phyloP scores from a whole-genome alignment of 2,113 vertebrate genomes.

The Cygnus atratus region DNA sequence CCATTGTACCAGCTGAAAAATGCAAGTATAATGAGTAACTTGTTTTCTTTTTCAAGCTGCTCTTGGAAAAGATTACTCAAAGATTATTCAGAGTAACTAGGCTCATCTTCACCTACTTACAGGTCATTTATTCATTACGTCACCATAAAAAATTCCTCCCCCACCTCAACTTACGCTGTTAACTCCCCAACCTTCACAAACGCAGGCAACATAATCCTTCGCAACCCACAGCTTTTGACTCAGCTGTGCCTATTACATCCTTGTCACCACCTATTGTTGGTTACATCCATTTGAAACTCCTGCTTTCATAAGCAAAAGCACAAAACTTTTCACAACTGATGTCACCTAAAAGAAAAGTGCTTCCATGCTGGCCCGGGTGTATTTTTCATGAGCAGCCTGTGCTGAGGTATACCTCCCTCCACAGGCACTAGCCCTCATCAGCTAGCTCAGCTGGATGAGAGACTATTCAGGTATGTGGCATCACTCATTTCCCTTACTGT shows the following conservation, averaged over 20 bases:
- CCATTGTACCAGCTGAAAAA: background rate
- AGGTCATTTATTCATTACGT: conserved; percentile 10
- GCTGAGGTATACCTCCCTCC: background rate
- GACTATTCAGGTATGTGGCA: background rate
- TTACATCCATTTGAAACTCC: background rate
- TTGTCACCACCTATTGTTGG: background rate
- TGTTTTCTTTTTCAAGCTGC: background rate
- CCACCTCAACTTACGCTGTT: conserved; percentile 14
- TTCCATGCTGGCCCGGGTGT: background rate
- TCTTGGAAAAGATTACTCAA: background rate
- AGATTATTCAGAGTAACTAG: background rate
- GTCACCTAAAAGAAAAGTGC: background rate
- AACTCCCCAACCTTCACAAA: background rate
- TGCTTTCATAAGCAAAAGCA: background rate
- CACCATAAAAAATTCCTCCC: background rate
- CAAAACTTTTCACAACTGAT: background rate
- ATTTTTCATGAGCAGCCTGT: background rate
- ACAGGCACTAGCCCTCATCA: background rate
- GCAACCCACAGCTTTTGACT: conserved; percentile 14
- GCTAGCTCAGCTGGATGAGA: background rate
- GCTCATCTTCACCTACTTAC: conserved; percentile 17
- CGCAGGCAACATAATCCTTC: background rate
- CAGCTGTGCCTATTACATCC: background rate
- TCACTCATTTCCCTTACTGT: background rate
- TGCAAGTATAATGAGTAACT: background rate